phyloP scores from a whole-genome alignment of 1,140 invertebrate species.

The Saxidomus purpurata region DNA sequence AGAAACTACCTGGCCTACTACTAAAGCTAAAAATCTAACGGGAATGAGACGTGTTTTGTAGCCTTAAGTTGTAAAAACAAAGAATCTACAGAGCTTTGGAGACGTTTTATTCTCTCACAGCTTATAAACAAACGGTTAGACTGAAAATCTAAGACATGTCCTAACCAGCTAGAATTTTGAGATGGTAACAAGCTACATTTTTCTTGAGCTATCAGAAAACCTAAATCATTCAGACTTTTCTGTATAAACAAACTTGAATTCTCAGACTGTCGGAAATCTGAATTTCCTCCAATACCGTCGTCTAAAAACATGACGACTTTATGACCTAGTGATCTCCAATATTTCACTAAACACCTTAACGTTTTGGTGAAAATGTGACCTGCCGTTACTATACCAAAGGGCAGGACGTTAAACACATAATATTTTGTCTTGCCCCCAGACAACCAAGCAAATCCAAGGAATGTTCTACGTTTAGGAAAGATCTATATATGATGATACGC shows the following conservation, averaged over 20 bases:
- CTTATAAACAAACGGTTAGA: background rate
- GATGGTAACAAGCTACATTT: constrained; percentile 3
- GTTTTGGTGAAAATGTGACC: too few species aligned
- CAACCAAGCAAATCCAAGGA: constrained; percentile 40
- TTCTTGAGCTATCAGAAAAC: background rate
- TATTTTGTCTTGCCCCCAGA: too few species aligned
- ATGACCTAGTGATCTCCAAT: background rate
- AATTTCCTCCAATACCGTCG: constrained; percentile 26
- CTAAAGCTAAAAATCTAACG: background rate
- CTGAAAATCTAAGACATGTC: background rate
- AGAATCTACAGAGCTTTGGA: background rate
- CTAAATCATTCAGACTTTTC: background rate
- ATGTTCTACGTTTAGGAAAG: constrained; percentile 17
- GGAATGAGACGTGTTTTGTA: background rate
- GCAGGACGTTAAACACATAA: constrained; percentile 30
- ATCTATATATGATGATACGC: constrained; percentile 61
- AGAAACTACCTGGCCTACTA: constrained; percentile 31
- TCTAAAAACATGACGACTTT: constrained; percentile 43
- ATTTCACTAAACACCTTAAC: background rate
- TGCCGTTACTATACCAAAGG: background rate
- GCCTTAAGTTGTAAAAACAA: background rate
- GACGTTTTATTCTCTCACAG: background rate
- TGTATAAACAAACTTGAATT: background rate
- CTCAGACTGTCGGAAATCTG: background rate
- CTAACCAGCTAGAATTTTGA: background rate